Evolutionary conservation across 30 jellyfish, hydroid and myxozoan species (phyloP).

Genomic region (Aurelia sp.): DNA sequence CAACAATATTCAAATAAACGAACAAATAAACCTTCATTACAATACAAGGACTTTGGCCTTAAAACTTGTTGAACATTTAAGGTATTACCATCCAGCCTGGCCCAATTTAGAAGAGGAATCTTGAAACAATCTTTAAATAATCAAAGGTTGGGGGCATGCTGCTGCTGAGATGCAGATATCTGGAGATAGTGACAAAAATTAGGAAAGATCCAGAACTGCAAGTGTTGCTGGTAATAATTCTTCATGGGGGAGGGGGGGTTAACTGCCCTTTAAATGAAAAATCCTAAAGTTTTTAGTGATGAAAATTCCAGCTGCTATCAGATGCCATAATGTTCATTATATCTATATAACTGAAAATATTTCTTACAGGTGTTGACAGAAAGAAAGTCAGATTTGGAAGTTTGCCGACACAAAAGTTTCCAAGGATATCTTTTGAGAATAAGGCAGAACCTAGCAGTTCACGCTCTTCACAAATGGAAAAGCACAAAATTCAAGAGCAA

Average conservation of each 20-base stretch:
- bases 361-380: constrained; percentile 38
- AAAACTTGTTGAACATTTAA: no score
- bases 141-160: constrained; percentile 3
- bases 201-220: constrained; percentile 13
- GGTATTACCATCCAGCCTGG: neutral
- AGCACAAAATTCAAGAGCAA: constrained; percentile 44
- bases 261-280: constrained; percentile 1
- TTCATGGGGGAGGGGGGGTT: neutral
- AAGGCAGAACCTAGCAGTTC: constrained; percentile 50
- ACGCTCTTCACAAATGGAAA: constrained; percentile 43
- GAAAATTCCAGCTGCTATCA: constrained; percentile 5
- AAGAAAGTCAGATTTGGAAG: constrained; percentile 56
- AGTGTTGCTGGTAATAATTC: neutral
- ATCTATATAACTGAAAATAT: neutral
- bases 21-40: no score
- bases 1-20: no score
- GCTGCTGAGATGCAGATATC: constrained; percentile 1
- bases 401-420: constrained; percentile 41
- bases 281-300: constrained; percentile 7
- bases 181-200: constrained; percentile 12
- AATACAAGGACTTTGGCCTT: no score
- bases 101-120: constrained; percentile 12
- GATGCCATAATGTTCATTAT: constrained; percentile 2
- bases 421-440: constrained; percentile 35
- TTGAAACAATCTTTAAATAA: neutral